Evolutionary conservation across 2,113 vertebrate species (phyloP).

Genomic region (Phocoena sinus): DNA sequence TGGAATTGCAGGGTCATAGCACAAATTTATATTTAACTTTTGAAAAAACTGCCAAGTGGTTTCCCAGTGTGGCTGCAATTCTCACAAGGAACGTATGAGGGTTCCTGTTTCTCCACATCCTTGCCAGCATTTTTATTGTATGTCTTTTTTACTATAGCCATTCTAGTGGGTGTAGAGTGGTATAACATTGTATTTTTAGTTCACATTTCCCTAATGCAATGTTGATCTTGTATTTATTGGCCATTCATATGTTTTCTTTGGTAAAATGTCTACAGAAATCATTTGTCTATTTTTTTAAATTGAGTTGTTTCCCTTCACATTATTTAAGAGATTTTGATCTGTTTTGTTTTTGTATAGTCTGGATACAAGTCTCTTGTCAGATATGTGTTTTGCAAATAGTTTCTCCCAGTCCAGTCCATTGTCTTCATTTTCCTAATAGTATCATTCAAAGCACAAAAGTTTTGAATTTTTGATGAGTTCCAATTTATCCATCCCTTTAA

Average conservation of each 20-base stretch:
- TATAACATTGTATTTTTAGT: neutral
- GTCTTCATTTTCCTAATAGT: neutral
- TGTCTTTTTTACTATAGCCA: neutral
- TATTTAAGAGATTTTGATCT: neutral
- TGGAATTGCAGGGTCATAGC: neutral
- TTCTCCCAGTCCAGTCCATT: neutral
- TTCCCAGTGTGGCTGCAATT: neutral
- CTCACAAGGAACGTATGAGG: neutral
- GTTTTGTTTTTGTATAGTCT: neutral
- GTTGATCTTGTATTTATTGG: neutral
- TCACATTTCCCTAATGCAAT: neutral
- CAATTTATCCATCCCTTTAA: neutral
- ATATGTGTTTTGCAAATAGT: neutral
- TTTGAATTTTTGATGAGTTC: neutral
- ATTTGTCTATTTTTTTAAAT: neutral
- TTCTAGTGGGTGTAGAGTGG: neutral
- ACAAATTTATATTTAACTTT: neutral
- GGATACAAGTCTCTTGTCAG: neutral
- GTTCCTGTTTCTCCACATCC: neutral
- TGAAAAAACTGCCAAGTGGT: neutral
- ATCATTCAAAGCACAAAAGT: neutral
- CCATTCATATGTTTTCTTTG: neutral
- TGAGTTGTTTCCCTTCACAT: neutral
- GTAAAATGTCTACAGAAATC: neutral
- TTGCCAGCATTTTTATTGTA: neutral